phyloP scores from a whole-genome alignment of 1,140 invertebrate species.

The Bombyx mandarina region DNA sequence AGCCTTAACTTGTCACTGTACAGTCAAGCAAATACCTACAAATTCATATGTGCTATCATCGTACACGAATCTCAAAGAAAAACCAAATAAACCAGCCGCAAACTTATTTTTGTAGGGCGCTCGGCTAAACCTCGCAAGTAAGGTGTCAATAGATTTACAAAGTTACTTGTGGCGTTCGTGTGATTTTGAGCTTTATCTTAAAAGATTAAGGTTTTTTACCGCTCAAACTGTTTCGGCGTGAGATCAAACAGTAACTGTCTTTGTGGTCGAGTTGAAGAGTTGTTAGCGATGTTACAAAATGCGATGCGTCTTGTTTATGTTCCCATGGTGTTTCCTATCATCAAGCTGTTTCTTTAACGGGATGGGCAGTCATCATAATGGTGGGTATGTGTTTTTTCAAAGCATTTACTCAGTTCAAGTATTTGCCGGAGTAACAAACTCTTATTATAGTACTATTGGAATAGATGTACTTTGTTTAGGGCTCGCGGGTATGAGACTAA shows the following conservation, averaged over 20 bases:
- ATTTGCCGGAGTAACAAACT: too few species aligned
- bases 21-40: conserved; percentile 15
- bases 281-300: conserved; percentile 4
- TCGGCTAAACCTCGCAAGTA: conserved; percentile 16
- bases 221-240: conserved; percentile 3
- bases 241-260: conserved; percentile 8
- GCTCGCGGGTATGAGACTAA: too few species aligned
- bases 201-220: not conserved
- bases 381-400: too few species aligned
- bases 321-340: not conserved
- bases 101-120: conserved; percentile 12
- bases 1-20: conserved; percentile 21
- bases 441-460: too few species aligned
- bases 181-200: conserved; percentile 8
- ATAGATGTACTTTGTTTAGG: too few species aligned
- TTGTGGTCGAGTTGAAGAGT: not conserved
- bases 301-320: not conserved
- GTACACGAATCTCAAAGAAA: too few species aligned
- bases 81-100: not conserved
- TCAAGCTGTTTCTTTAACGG: too few species aligned
- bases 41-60: conserved; percentile 2
- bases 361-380: too few species aligned
- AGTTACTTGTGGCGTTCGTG: conserved; percentile 10
- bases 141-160: conserved; percentile 23
- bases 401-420: too few species aligned